A percentile compares a stretch with the other conserved stretches of the same genome.
These are phyloP conservation scores for Gymnocheta viridis DNA, from an alignment of 2,888 invertebrate genomes.

Conservation along the genomic window DNA sequence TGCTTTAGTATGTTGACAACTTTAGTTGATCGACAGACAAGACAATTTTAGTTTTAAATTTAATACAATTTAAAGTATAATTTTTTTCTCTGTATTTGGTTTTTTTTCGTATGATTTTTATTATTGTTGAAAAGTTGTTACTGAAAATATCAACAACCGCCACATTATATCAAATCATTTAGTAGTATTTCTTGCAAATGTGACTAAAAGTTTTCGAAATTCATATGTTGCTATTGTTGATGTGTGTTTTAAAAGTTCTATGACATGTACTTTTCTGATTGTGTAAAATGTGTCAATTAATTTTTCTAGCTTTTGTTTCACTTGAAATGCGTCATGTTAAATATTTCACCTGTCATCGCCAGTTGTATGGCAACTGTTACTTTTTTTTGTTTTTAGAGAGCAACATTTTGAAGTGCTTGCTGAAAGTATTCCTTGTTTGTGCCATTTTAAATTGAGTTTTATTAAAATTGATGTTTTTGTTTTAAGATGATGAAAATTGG, in stretches of 20 bases:
- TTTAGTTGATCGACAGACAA: background rate
- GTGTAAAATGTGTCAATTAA: constrained; percentile 26
- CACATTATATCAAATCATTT: background rate
- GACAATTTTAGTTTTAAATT: background rate
- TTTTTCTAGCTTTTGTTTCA: constrained; percentile 18
- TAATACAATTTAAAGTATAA: background rate
- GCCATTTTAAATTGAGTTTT: background rate
- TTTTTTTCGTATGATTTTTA: too few species aligned
- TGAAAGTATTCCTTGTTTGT: background rate
- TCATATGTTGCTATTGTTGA: background rate
- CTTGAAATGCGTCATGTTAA: constrained; percentile 2
- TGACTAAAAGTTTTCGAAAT: background rate
- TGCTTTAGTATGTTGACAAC: background rate
- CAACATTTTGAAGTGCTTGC: background rate
- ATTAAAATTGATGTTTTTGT: too few species aligned
- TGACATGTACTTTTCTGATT: background rate
- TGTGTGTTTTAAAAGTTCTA: background rate
- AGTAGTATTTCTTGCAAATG: background rate
- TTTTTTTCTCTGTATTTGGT: background rate
- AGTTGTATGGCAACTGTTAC: background rate
- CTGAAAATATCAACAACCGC: background rate
- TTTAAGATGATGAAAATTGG: too few species aligned
- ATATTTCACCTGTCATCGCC: constrained; percentile 20
- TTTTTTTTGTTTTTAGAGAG: background rate
- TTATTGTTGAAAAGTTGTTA: background rate